Conservation (phyloP, 2,113 vertebrate species). For the Lepisosteus oculatus region DNA sequence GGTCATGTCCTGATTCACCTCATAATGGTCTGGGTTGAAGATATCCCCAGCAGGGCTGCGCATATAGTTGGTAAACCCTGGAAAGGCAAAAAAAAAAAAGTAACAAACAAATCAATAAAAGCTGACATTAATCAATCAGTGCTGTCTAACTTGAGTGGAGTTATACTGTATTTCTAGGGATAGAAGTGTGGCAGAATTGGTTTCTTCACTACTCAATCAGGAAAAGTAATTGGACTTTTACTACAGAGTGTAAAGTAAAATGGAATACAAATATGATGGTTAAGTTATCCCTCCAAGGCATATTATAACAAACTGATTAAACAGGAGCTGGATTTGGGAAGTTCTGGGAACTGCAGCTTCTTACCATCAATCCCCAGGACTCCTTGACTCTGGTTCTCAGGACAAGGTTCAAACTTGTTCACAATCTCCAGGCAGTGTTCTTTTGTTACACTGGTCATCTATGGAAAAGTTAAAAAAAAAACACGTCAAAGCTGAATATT, state of each 20-base stretch:
- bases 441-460: slow-evolving; percentile 85
- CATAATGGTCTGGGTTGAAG: slow-evolving; percentile 86
- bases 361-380: slow-evolving; percentile 93
- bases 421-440: slow-evolving; percentile 87
- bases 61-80: slow-evolving; percentile 94
- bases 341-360: slow-evolving; percentile 8
- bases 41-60: slow-evolving; percentile 90
- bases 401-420: slow-evolving; percentile 89
- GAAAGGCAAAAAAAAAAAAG: not conserved
- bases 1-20: slow-evolving; percentile 88
- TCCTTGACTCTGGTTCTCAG: slow-evolving; percentile 80
- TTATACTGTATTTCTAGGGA: no score
- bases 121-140: no score
- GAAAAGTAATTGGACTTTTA: no score
- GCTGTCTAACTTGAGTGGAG: no score
- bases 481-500: not conserved
- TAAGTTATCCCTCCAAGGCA: no score
- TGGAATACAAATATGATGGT: no score
- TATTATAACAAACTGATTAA: no score
- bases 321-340: no score
- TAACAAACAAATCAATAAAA: not conserved
- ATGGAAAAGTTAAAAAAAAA: slow-evolving; percentile 28
- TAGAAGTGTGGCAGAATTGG: no score
- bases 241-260: no score
- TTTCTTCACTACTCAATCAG: no score